Conservation (phyloP, 2,888 invertebrate genomes). For the Drosophila antonietae region DNA sequence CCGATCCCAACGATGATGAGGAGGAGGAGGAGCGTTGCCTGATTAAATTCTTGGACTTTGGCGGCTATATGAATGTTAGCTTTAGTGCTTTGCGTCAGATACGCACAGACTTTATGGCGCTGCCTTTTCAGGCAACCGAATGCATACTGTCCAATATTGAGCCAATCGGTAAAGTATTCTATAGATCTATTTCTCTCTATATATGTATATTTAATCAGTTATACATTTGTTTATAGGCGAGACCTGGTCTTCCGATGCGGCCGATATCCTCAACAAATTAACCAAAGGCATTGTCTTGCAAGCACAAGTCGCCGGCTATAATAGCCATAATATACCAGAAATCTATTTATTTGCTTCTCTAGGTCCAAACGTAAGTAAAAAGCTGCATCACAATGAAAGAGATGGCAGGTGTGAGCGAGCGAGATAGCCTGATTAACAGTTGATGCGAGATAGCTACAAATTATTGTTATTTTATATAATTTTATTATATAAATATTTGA, state of each 20-base stretch:
- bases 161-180: conserved; percentile 88
- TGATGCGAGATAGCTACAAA: background rate
- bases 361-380: conserved; percentile 88
- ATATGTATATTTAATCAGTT: background rate
- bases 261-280: conserved; percentile 90
- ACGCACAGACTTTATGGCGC: conserved; percentile 94
- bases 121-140: conserved; percentile 99
- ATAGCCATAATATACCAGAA: conserved; percentile 90
- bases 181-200: background rate
- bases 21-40: conserved; percentile 86
- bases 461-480: background rate
- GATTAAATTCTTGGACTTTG: conserved; percentile 97
- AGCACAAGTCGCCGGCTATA: conserved; percentile 94
- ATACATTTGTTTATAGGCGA: conserved; percentile 83
- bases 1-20: conserved; percentile 79
- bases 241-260: conserved; percentile 92
- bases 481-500: conserved; percentile 9
- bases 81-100: conserved; percentile 94
- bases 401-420: conserved; percentile 11
- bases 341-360: conserved; percentile 92
- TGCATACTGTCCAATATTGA: conserved; percentile 95
- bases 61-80: conserved; percentile 94
- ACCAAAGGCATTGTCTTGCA: conserved; percentile 93
- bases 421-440: background rate
- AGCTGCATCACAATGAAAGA: conserved; percentile 10